These are phyloP conservation scores for Podarcis siculus DNA, from an alignment of 2,797 vertebrate species.

Conservation along the genomic window DNA sequence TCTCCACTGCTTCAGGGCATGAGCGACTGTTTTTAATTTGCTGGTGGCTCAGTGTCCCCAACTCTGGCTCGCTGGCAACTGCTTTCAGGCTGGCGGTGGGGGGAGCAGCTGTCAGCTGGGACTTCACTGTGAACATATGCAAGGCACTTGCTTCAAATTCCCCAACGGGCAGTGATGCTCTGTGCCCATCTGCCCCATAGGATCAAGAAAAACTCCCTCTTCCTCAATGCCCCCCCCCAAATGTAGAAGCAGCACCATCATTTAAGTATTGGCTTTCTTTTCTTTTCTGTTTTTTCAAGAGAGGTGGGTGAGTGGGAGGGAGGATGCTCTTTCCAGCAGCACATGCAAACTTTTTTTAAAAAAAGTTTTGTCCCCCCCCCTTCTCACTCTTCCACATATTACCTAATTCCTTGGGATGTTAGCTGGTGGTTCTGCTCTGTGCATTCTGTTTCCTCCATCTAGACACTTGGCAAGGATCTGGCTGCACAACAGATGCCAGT, in stretches of 20 bases:
- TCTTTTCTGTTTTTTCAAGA: too few species aligned
- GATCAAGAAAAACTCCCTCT: not conserved
- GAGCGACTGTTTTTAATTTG: slow-evolving; percentile 68
- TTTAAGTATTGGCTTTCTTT: not conserved
- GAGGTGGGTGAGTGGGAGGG: not conserved
- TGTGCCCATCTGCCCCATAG: not conserved
- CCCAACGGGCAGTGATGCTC: not conserved
- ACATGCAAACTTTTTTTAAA: not conserved
- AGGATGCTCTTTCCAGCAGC: not conserved
- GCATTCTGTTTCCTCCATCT: not conserved
- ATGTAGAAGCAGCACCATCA: not conserved
- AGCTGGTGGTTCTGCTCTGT: not conserved
- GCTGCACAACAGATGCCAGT: not conserved
- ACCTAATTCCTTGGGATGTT: accelerated
- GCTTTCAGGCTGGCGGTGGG: not conserved
- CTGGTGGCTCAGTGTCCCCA: slow-evolving; percentile 17
- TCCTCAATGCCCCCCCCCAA: accelerated
- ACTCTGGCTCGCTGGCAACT: slow-evolving; percentile 42
- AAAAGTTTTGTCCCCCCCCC: too few species aligned
- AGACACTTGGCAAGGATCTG: not conserved
- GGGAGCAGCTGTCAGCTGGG: not conserved
- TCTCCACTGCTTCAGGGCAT: slow-evolving; percentile 64
- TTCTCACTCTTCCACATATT: not conserved
- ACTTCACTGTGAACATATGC: not conserved
- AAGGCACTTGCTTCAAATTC: not conserved